These are phyloP conservation scores for Chloroceryle inda DNA, from an alignment of 2,797 vertebrate species.

Conservation along the genomic window DNA sequence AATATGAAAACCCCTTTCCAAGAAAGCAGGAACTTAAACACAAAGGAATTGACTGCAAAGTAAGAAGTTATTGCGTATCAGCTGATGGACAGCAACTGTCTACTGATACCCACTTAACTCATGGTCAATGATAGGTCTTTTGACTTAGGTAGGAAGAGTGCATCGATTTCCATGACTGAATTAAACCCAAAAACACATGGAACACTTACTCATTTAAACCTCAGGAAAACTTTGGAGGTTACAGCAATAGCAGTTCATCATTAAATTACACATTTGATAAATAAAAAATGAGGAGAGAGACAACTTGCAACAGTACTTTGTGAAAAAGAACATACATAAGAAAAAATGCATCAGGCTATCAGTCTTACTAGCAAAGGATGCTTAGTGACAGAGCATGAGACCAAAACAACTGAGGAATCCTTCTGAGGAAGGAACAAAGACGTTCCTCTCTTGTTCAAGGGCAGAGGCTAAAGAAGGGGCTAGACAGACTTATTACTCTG, in stretches of 20 bases:
- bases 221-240: neutral
- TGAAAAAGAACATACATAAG: neutral
- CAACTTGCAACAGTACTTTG: neutral
- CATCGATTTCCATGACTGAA: conserved; percentile 8
- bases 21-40: neutral
- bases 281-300: conserved; percentile 1
- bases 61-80: neutral
- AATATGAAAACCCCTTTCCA: neutral
- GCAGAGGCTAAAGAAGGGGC: neutral
- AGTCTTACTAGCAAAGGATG: neutral
- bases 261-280: neutral
- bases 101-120: neutral
- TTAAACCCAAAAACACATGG: neutral
- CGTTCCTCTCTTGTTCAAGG: neutral
- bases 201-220: conserved; percentile 22
- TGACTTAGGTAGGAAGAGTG: neutral
- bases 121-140: neutral
- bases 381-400: neutral
- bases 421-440: neutral
- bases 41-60: neutral
- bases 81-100: neutral
- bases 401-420: neutral
- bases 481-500: neutral
- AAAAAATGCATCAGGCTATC: neutral
- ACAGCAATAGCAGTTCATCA: neutral